Base-by-base conservation (phyloP, 2,888 invertebrate species). In the Arrhopalites spinosus region DNA sequence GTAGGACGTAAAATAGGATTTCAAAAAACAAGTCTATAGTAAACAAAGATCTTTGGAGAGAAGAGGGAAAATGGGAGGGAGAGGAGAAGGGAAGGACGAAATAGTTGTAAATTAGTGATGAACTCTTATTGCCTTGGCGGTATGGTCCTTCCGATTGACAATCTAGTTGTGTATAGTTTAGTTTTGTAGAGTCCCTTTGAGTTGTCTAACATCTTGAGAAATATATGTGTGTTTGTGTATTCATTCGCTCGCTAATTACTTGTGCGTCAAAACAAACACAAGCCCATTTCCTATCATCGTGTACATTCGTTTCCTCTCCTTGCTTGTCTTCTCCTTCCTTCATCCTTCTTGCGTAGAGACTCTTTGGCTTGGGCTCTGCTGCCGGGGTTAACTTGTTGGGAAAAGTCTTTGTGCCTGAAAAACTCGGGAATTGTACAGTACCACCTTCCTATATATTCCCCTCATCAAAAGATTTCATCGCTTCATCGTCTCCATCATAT, bases 261-360 rank as follows among this genome's bases (percentile, higher is more conserved):
- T 68, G 59, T 77, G 78, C 78, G 75, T 77, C 77, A 80, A 78
- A 77, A 76, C 78, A 78, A 80, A 80, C 76, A 79, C 70, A 75
- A 77, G 59, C 74, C 77, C 78, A 77, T 77, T 77, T 79, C 74
- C 75, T 73, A 64, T 3, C 5, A 20, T 64, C 53, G 67, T 20
- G 56, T 43, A 36, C 68, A 29, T 29, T 64, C 27, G 30, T 15
- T 50, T 66, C n/a, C 59, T 25, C 27, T 7, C n/a, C 36, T 23
- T 27, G 61, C 45, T 61, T 2, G 30, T 29, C 50, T 72, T 61
- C 30, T 30, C 13, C 17, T 64, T 36, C 36, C 36, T 11, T 11
- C 36, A 7, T 11, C 36, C 36, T 36, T 11, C 36, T 36, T 36
- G 5, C 36, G 36, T 36, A 11, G n/a, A n/a, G n/a, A n/a, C n/a